A percentile compares a stretch with the other conserved stretches of the same genome.
Conservation (phyloP, 2,888 invertebrate genomes). For the Germaria angustata region DNA sequence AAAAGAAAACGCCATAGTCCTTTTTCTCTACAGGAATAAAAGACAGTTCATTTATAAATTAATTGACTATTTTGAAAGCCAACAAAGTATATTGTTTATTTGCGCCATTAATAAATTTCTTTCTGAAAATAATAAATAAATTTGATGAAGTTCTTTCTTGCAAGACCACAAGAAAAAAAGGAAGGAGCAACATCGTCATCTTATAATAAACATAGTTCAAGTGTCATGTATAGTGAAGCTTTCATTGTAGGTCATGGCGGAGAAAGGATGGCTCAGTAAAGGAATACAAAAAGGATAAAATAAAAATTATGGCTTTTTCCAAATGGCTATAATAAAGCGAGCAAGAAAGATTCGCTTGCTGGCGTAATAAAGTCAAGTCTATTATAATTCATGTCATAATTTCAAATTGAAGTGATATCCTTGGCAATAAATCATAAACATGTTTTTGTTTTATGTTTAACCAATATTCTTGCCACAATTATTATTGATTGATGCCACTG, state of each 20-base stretch:
- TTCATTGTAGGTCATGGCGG: not conserved
- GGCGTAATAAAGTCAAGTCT: not conserved
- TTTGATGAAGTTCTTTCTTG: not conserved
- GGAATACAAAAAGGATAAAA: not conserved
- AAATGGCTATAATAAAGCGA: too few relatives aligned
- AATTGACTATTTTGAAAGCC: too few relatives aligned
- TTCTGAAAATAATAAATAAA: not conserved
- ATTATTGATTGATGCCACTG: too few relatives aligned
- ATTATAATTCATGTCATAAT: not conserved
- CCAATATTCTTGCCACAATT: too few relatives aligned
- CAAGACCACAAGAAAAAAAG: not conserved
- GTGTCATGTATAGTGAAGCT: not conserved
- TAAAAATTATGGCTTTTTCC: not conserved
- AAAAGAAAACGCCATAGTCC: too few relatives aligned
- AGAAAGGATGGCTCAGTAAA: too few relatives aligned
- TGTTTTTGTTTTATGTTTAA: not conserved
- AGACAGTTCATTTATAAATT: too few relatives aligned
- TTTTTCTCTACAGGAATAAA: too few relatives aligned
- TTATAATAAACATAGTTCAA: not conserved
- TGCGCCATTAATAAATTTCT: too few relatives aligned
- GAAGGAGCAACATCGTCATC: not conserved
- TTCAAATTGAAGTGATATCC: slow-evolving; percentile 1
- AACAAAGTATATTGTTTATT: too few relatives aligned
- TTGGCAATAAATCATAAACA: not conserved
- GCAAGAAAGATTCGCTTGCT: not conserved